Base-by-base conservation (phyloP, 2,888 invertebrate species). In the Portevinia maculata region DNA sequence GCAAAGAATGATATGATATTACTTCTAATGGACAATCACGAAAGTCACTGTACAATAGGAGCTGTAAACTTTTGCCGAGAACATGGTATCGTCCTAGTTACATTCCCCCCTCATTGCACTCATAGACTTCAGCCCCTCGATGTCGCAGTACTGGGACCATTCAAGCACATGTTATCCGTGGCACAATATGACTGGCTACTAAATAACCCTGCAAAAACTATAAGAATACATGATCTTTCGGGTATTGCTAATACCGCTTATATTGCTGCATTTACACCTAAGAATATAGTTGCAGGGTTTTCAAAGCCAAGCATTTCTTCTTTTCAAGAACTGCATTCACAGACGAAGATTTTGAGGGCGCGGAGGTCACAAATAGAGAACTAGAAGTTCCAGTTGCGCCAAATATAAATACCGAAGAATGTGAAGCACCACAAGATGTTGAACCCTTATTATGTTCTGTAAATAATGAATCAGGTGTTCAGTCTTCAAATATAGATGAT, bases 11-110 rank as follows among this genome's bases (percentile, higher is more conserved):
- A 62, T 39, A 70, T 52, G 39, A 62, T 62, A 17, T 52, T 76
- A 55, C 60, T 78, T 52, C 24, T 76, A 24, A 41, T 67, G 44
- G 75, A 69, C 44, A 76, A 76, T 70, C 78, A 71, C 46, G 57
- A 55, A 64, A 64, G 55, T 39, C 57, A 64, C 55, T 64, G 60
- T 52, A 28, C 41, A 41, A 59, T 59, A 13, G 59, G 41, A 9
- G 59, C 44, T 44, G 28, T 59, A 13, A 59, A 53, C 44, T 60
- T 62, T 53, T 52, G 34, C 41, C 32, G 53, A 28, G 44, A 59
- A 44, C 28, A 32, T 44, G 15, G 60, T 44, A 60, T 60, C 17
- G 17, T 41, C 13, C 41, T 59, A 30, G 39, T 41, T 24, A 59
- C 41, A 28, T 41, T 59, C 21, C 59, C 60, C 30, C 44, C 44